Evolutionary conservation across 2,797 vertebrate genomes (phyloP), one percentile per base, ranked within the genome.

Genomic region (Clarias platycephalus): DNA sequence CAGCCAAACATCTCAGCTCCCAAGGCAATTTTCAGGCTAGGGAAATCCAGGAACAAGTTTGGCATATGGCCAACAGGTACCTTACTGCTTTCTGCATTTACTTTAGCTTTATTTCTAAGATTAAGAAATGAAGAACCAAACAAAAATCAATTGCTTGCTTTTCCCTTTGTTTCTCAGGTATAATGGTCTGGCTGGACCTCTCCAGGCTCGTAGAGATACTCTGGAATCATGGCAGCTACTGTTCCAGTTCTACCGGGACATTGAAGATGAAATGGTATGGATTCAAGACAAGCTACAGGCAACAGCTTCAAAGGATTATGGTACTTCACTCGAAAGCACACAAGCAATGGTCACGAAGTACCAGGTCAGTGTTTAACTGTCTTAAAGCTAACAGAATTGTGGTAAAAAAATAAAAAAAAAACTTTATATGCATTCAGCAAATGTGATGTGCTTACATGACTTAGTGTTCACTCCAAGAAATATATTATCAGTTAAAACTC

Each of bases 251-350:
- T 93, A 95, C 92, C 93, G 92, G 87, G 96, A 97, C 18, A 85
- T 94, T 18, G 96, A 96, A 5, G 96, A 96, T 81, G 97, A 97
- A 90, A 86, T 94, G 88, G 85, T 89, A 70, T 97, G 97, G 97
- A 91, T 97, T 87, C 93, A 67, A 15, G 94, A 97, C 85, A 96
- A 95, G 76, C 92, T 96, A 83, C 90, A 95, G 8, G 53, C 91
- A 74, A 91, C 93, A 75, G 87, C 92, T 0, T 87, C 93, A 44
- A 94, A 85, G 85, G 96, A 98, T 81, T 92, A 83, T 26, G 95
- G 96, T 0, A 91, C 93, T 74, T 96, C 96, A 1, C 89, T 94
- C 64, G 92, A 91, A 63, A 77, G 91, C 0, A 90, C 92, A 83
- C 94, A 92, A 91, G 93, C 93, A 68, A 93, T 96, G 71, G 92